phyloP scores from a whole-genome alignment of 2,888 invertebrate species.

The Catocala nupta region DNA sequence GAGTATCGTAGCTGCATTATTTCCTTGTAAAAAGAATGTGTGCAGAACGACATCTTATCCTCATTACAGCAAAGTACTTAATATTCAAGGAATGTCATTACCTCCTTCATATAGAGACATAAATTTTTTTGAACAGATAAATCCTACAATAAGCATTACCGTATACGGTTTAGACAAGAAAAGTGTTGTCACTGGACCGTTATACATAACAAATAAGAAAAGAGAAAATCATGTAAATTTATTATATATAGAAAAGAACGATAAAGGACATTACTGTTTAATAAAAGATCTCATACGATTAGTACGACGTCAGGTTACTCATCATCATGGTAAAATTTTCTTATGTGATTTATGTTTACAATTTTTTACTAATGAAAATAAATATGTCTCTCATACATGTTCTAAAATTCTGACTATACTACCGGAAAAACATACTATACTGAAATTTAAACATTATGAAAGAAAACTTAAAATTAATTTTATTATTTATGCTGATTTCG shows the following conservation, averaged over 20 bases:
- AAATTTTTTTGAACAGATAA: slow-evolving; percentile 30
- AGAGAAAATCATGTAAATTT: slow-evolving; percentile 37
- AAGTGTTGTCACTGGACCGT: slow-evolving; percentile 28
- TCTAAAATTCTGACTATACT: slow-evolving; percentile 23
- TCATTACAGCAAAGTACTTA: slow-evolving; percentile 18
- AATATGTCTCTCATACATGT: slow-evolving; percentile 10
- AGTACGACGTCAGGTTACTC: slow-evolving; percentile 30
- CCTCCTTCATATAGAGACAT: slow-evolving; percentile 31
- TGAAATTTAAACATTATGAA: slow-evolving; percentile 35
- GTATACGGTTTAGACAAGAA: slow-evolving; percentile 31
- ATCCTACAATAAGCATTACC: slow-evolving; percentile 27
- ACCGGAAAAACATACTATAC: slow-evolving; percentile 20
- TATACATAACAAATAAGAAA: slow-evolving; percentile 24
- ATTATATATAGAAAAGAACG: slow-evolving; percentile 28
- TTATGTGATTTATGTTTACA: slow-evolving; percentile 38
- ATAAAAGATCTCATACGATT: slow-evolving; percentile 36
- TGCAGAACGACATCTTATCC: slow-evolving; percentile 30
- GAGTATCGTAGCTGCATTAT: slow-evolving; percentile 19
- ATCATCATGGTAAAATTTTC: slow-evolving; percentile 26
- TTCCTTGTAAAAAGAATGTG: slow-evolving; percentile 16
- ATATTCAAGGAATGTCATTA: slow-evolving; percentile 27
- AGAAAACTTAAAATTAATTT: slow-evolving; percentile 34
- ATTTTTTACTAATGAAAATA: slow-evolving; percentile 23
- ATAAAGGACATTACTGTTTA: slow-evolving; percentile 35
- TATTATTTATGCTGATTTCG: slow-evolving; percentile 38